A percentile compares a stretch with the other conserved stretches of the same genome.
Evolutionary conservation across 2,888 invertebrate species (phyloP).

Genomic region (Macropis europaea): DNA sequence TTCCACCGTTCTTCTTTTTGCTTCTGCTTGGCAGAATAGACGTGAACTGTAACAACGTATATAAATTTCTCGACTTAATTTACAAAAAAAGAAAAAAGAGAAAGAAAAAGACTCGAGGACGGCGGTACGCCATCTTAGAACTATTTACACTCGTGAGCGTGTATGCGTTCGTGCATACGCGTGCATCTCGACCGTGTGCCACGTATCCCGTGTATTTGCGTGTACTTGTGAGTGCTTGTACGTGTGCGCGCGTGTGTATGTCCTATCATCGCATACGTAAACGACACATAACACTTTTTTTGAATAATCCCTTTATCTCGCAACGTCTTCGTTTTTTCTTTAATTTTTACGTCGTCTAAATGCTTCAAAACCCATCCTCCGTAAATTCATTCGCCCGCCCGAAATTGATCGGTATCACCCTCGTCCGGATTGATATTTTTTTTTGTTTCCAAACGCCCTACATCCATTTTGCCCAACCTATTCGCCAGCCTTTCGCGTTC

Average conservation of each 20-base stretch:
- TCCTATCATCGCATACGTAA: constrained; percentile 62
- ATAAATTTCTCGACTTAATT: constrained; percentile 14
- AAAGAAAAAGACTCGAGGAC: constrained; percentile 47
- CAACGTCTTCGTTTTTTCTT: constrained; percentile 22
- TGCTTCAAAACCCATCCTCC: constrained; percentile 38
- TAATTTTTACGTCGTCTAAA: constrained; percentile 39
- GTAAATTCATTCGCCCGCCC: constrained; percentile 28
- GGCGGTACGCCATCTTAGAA: constrained; percentile 49
- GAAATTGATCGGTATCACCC: constrained; percentile 51
- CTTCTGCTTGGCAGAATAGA: constrained; percentile 64
- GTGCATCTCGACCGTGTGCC: constrained; percentile 19
- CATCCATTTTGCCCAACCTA: not conserved
- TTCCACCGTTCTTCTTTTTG: constrained; percentile 12
- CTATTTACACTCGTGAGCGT: constrained; percentile 51
- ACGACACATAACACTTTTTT: constrained; percentile 61
- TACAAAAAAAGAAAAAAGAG: not conserved
- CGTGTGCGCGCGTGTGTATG: constrained; percentile 45
- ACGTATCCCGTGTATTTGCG: constrained; percentile 42
- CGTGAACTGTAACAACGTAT: constrained; percentile 8
- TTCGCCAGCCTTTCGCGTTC: not conserved
- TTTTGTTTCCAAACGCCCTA: not conserved
- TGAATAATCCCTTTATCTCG: constrained; percentile 43
- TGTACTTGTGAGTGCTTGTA: constrained; percentile 8
- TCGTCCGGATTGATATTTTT: constrained; percentile 12
- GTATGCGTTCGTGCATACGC: constrained; percentile 32